Evolutionary conservation across 2,888 invertebrate genomes (phyloP), one percentile per base, ranked within the genome.

Genomic region (Erebia ligea): DNA sequence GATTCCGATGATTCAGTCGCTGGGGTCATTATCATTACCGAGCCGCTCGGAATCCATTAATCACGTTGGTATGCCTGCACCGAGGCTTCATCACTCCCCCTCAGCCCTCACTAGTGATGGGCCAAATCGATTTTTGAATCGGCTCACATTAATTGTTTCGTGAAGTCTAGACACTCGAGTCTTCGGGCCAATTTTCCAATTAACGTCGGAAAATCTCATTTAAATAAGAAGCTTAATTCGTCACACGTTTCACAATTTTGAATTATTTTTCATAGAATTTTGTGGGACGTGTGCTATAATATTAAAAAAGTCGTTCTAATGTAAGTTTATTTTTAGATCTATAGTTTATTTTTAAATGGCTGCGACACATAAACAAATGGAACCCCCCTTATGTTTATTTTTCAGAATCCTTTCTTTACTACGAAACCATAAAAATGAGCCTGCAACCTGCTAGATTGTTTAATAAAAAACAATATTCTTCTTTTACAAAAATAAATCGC

Each of bases 21-120:
- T 82, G 85, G 84, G 88, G 88, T 92, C 91, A 92, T 92, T 91
- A 92, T 91, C 90, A 92, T 91, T 92, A 92, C 86, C 87, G 86
- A 82, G 71, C 71, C 71, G 73, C 66, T 73, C 82, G 84, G 87
- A 84, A 89, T 90, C 89, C 91, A 92, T 92, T 92, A 92, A 92
- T 92, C 92, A 92, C 87, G 89, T 87, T 86, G 91, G 85, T 89
- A 88, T 90, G 86, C 87, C 88, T 86, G 86, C 85, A 85, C 81
- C 80, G 70, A 80, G 79, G 80, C 78, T 78, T 78, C 82, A 80
- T 80, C 82, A 80, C 81, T 78, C 72, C 72, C 74, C 63, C 64
- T 34, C 67, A 66, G 77, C 62, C 62, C 62, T 45, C 45, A 15
- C 78, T 78, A 80, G 81, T 79, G 74, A 70, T 74, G 74, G 68